phyloP scores from a whole-genome alignment of 2,113 vertebrate genomes.

The Campylorhamphus procurvoides region DNA sequence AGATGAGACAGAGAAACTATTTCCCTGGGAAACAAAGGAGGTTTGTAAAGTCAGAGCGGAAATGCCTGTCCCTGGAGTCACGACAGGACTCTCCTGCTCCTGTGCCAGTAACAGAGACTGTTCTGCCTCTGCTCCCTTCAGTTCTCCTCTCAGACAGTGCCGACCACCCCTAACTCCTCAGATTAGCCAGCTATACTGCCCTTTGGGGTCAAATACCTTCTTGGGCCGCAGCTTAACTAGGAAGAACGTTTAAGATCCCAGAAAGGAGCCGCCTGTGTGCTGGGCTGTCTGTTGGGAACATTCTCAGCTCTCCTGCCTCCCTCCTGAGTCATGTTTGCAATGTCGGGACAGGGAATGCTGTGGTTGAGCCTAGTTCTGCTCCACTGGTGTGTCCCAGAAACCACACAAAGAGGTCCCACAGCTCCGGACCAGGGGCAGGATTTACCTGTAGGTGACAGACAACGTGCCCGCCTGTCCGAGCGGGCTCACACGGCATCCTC shows the following conservation, averaged over 20 bases:
- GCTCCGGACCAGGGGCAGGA: background rate
- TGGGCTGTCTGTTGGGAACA: background rate
- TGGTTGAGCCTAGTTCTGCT: background rate
- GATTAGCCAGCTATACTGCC: background rate
- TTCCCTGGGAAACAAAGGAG: background rate
- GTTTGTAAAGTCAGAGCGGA: background rate
- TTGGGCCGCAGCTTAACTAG: background rate
- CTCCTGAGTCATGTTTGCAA: background rate
- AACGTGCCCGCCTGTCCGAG: fast-evolving
- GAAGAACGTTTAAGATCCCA: background rate
- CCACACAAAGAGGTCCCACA: background rate
- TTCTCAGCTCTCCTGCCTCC: background rate
- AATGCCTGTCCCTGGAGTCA: background rate
- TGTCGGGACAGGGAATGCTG: background rate
- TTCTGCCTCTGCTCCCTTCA: background rate
- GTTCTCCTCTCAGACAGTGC: background rate
- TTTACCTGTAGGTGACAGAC: background rate
- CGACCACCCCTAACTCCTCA: background rate
- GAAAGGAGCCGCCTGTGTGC: background rate
- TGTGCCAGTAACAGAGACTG: background rate
- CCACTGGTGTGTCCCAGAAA: background rate
- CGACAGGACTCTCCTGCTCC: background rate
- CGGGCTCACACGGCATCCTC: background rate
- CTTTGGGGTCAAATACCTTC: background rate
- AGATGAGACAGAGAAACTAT: background rate